phyloP scores from a whole-genome alignment of 2,888 invertebrate species.

The Azorinus chamasolen region DNA sequence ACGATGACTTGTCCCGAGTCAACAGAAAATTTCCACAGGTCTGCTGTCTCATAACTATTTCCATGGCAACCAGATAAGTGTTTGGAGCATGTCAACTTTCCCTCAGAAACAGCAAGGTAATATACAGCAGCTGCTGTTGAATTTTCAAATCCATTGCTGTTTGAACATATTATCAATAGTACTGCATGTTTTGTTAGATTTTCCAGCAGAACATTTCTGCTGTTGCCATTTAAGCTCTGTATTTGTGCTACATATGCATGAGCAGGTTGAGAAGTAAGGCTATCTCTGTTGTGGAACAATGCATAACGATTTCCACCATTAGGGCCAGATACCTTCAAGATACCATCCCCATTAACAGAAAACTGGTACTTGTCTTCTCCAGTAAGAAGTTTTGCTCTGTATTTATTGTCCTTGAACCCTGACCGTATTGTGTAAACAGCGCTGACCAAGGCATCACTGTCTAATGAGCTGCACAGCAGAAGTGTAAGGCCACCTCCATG shows the following conservation, averaged over 20 bases:
- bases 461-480: conserved; percentile 68
- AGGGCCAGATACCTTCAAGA: conserved; percentile 33
- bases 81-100: conserved; percentile 18
- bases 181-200: conserved; percentile 46
- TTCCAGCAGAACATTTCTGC: conserved; percentile 35
- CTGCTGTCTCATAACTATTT: conserved; percentile 49
- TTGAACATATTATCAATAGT: conserved; percentile 74
- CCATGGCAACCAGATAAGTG: conserved; percentile 60
- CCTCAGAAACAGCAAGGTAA: conserved; percentile 46
- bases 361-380: conserved; percentile 77
- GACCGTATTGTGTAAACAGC: conserved; percentile 69
- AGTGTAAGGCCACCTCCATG: conserved; percentile 63
- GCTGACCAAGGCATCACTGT: conserved; percentile 26
- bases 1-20: conserved; percentile 48
- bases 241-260: conserved; percentile 58
- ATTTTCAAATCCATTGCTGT: conserved; percentile 72
- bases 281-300: conserved; percentile 71
- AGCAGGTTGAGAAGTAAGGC: conserved; percentile 8
- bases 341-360: conserved; percentile 32
- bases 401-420: conserved; percentile 70
- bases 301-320: conserved; percentile 41
- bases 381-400: conserved; percentile 48
- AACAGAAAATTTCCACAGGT: conserved; percentile 72
- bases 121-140: conserved; percentile 71
- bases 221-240: conserved; percentile 62